Base-by-base conservation (phyloP, 2,797 vertebrate species). In the Sebastolobus altivelis region DNA sequence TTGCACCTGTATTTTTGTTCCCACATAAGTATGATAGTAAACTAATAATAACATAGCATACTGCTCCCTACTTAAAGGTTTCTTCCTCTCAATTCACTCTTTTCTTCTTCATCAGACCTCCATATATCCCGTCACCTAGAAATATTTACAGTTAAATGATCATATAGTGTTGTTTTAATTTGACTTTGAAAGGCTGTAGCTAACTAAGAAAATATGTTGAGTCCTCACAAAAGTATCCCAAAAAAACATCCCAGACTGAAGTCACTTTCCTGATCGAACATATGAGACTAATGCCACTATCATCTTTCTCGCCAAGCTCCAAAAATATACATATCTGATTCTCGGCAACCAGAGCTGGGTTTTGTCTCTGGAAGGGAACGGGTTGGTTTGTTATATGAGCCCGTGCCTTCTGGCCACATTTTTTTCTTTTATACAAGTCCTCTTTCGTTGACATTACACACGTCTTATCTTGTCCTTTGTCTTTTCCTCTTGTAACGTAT, bases 241-340 rank as follows among this genome's bases (percentile, higher is more conserved):
- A 62, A 76, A 84, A 85, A 80, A 76, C 73, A 60, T 68, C 65
- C 63, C 83, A 83, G 84, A 83, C 82, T 80, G 79, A 83, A 89
- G 88, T 84, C 84, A 87, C 75, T 87, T 83, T 87, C 81, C 77
- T 77, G 81, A 85, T 82, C 76, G 86, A 89, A 83, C 79, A 77
- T 77, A 80, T 20, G 46, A 89, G 85, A 85, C 89, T 84, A 90
- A 88, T 85, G 82, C 86, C 3, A 49, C 84, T 92, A 90, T 93
- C 89, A 74, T 58, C 81, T 94, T 94, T 90, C 91, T 75, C 85
- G 72, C 70, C 68, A 14, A 61, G 86, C 81, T 89, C 92, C 89
- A 88, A 92, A 93, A 93, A 94, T 91, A 94, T 79, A 81, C 87
- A 91, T 92, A 93, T 93, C 87, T 91, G 91, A 93, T 92, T 88